Evolutionary conservation across 2,797 vertebrate species (phyloP).

Genomic region (Picus viridis): DNA sequence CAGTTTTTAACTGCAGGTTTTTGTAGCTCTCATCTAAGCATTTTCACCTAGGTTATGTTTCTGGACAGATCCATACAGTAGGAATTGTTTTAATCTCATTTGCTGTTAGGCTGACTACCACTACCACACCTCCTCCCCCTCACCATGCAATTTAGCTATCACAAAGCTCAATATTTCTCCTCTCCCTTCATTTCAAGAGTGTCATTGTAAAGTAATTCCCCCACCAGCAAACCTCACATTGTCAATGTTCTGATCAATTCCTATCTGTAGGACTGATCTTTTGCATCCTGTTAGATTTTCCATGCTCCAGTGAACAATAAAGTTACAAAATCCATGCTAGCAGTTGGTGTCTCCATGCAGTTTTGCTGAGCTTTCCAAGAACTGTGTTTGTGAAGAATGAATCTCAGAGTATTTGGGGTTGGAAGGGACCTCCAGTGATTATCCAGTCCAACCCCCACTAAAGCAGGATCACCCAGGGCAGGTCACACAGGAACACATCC

Average conservation of each 20-base stretch:
- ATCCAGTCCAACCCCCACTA: too few species aligned
- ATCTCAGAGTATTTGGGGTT: too few species aligned
- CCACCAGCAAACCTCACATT: background rate
- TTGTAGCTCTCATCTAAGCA: constrained; percentile 72
- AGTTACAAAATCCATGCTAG: background rate
- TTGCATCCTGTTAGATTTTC: background rate
- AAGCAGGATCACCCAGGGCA: too few species aligned
- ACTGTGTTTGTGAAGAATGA: background rate
- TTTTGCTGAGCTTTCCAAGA: background rate
- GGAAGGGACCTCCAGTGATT: too few species aligned
- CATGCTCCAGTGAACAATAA: background rate
- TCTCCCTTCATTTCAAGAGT: constrained; percentile 52
- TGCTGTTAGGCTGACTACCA: constrained; percentile 52
- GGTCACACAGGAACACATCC: too few species aligned
- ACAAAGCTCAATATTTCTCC: constrained; percentile 40
- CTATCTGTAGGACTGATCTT: background rate
- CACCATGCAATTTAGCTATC: constrained; percentile 65
- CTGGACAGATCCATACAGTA: constrained; percentile 70
- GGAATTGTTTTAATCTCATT: constrained; percentile 77
- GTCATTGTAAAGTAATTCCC: constrained; percentile 7
- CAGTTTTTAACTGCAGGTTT: constrained; percentile 67
- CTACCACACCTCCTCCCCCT: background rate
- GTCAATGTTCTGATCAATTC: constrained; percentile 25
- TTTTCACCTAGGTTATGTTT: constrained; percentile 69
- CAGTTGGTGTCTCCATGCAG: background rate